Conservation (phyloP, 2,888 invertebrate genomes). For the Temnothorax unifasciatus region DNA sequence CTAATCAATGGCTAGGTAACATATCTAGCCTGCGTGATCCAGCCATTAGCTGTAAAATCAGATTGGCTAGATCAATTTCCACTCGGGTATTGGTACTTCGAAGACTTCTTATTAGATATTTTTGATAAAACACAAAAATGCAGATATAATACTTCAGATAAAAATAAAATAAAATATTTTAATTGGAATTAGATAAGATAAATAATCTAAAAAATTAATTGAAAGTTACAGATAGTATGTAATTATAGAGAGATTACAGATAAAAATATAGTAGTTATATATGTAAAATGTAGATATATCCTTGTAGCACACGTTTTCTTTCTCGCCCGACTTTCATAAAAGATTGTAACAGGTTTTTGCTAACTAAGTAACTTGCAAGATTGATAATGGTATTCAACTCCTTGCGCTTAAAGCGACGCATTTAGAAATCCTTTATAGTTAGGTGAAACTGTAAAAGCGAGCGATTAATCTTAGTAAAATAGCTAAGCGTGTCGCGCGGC, state of each 20-base stretch:
- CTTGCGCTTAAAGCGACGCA: constrained; percentile 17
- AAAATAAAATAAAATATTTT: background rate
- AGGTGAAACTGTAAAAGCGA: background rate
- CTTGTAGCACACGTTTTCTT: background rate
- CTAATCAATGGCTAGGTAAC: too few relatives aligned
- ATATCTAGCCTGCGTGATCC: too few relatives aligned
- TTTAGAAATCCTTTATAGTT: constrained; percentile 15
- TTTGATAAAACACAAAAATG: constrained; percentile 1
- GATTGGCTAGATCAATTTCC: too few relatives aligned
- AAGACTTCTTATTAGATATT: background rate
- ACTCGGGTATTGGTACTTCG: background rate
- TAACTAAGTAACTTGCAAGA: background rate
- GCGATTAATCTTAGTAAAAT: constrained; percentile 45
- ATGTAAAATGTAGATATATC: background rate
- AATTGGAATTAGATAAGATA: background rate
- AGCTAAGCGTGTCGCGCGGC: background rate
- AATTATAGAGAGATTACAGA: background rate
- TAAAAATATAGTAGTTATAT: background rate
- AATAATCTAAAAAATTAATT: background rate
- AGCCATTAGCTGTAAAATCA: too few relatives aligned
- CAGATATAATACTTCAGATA: background rate
- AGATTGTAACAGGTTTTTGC: constrained; percentile 8
- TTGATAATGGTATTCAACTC: constrained; percentile 24
- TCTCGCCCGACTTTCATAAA: background rate
- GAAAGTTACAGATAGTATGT: background rate